Evolutionary conservation across 1,140 invertebrate genomes (phyloP).

Genomic region (Hycleus phaleratus): DNA sequence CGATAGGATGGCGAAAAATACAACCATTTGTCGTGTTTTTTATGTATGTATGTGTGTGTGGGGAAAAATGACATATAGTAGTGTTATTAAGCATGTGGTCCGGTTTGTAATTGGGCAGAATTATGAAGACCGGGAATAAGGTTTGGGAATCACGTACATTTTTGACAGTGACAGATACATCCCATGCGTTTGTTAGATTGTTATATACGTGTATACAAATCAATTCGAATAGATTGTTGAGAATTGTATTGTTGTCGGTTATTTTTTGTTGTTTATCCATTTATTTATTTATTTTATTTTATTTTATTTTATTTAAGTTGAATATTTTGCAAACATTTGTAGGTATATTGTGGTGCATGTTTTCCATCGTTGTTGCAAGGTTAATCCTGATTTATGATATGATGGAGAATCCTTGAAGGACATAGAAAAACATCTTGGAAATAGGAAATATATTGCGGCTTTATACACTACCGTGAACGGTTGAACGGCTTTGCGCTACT

Average conservation of each 20-base stretch:
- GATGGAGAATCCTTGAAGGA: constrained; percentile 22
- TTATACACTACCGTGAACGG: constrained; percentile 20
- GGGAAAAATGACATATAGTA: constrained; percentile 3
- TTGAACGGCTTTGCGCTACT: constrained; percentile 20
- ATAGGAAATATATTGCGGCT: constrained; percentile 26
- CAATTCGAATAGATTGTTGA: not conserved
- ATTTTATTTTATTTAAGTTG: not conserved
- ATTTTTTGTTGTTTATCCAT: not conserved
- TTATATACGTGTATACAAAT: too few relatives aligned
- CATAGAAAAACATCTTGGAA: constrained; percentile 22
- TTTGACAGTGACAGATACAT: constrained; percentile 17
- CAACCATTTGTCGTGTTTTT: not conserved
- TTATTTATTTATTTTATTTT: not conserved
- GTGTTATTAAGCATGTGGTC: constrained; percentile 12
- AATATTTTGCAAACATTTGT: not conserved
- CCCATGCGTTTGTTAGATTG: not conserved
- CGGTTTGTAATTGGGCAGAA: constrained; percentile 4
- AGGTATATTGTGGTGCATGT: constrained; percentile 6
- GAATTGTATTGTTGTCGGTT: not conserved
- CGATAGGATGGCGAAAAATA: too few relatives aligned
- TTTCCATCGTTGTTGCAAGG: constrained; percentile 17
- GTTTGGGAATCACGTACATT: constrained; percentile 10
- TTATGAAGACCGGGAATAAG: constrained; percentile 13
- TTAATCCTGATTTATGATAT: constrained; percentile 31
- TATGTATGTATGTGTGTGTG: not conserved